Conservation (phyloP, 2,113 vertebrate genomes). For the Todiramphus chloris region DNA sequence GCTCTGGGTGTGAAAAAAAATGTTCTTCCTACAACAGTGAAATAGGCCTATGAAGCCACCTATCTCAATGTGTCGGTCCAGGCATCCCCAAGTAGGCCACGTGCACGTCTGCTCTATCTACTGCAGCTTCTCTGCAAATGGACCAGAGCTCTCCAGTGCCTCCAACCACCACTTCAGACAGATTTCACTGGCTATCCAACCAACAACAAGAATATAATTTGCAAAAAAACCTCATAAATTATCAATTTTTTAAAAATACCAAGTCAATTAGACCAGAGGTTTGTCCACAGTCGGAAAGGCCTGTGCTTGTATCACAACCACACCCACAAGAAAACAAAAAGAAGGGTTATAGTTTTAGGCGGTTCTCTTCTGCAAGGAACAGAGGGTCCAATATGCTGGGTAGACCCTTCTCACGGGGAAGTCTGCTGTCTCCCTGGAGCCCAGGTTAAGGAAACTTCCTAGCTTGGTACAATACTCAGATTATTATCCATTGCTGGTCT, state of each 20-base stretch:
- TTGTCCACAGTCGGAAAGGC: no score
- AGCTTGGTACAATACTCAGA: no score
- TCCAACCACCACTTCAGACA: neutral
- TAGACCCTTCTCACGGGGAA: no score
- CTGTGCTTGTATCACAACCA: no score
- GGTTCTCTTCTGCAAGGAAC: no score
- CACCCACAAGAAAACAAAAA: no score
- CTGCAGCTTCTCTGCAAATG: neutral
- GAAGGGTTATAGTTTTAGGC: no score
- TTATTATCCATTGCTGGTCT: no score
- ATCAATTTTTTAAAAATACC: neutral
- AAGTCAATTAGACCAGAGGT: neutral
- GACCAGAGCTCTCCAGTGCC: neutral
- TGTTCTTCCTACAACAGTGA: neutral
- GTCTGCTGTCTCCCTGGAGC: no score
- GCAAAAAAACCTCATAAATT: neutral
- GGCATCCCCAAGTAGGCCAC: neutral
- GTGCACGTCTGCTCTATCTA: neutral
- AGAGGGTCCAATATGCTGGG: no score
- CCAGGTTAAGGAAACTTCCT: no score
- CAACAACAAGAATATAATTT: neutral
- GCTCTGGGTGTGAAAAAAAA: neutral
- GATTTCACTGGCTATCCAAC: neutral
- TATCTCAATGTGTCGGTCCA: fast-evolving
- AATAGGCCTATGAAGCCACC: neutral